A percentile compares a stretch with the other conserved stretches of the same genome.
Evolutionary conservation across 1,140 invertebrate species (phyloP).

Genomic region (Caenorhabditis elegans): WBcel235 BX284603.4:5603001-5603500

Average conservation of each 20-base stretch:
- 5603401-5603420: background rate
- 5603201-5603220: too few species aligned
- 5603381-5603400: background rate
- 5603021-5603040: background rate
- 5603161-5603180: constrained; percentile 3
- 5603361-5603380: background rate
- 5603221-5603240: background rate
- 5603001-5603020: background rate
- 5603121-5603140: background rate
- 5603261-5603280: background rate
- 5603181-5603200: background rate
- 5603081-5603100: background rate
- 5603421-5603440: background rate
- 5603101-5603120: background rate
- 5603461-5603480: too few species aligned
- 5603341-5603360: too few species aligned
- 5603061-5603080: background rate
- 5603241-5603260: background rate
- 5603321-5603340: background rate
- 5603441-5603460: background rate
- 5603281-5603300: background rate
- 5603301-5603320: background rate
- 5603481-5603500: background rate
- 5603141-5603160: background rate
- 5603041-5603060: background rate